Conservation (phyloP, 2,113 vertebrate species). For the Ceratotherium simum region DNA sequence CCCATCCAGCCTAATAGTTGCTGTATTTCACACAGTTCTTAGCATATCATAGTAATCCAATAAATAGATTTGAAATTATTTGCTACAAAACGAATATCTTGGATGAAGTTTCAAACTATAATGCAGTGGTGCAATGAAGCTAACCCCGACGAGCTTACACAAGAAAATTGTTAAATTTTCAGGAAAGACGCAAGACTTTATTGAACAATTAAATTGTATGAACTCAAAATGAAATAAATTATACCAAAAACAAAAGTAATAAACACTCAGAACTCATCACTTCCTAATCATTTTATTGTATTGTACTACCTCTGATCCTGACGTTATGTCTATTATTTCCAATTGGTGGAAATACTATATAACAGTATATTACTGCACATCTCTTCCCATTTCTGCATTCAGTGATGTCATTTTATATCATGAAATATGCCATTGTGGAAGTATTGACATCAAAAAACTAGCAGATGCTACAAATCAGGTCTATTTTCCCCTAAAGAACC, state of each 20-base stretch:
- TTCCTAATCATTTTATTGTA: background rate
- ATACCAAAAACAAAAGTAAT: background rate
- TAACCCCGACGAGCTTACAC: accelerated
- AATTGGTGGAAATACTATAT: background rate
- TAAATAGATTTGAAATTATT: background rate
- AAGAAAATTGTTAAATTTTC: background rate
- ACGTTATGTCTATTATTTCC: background rate
- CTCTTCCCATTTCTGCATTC: background rate
- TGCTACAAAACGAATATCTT: background rate
- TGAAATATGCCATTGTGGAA: background rate
- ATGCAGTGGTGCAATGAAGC: background rate
- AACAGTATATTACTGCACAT: background rate
- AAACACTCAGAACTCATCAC: background rate
- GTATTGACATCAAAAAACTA: background rate
- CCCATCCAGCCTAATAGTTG: background rate
- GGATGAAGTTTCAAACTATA: background rate
- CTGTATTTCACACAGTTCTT: background rate
- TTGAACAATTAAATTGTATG: background rate
- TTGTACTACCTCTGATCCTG: background rate
- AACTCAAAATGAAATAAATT: background rate
- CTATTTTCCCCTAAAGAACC: background rate
- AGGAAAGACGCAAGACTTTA: background rate
- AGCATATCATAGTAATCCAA: background rate
- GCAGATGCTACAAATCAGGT: background rate
- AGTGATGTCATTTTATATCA: background rate